A percentile compares a stretch with the other conserved stretches of the same genome.
These are phyloP conservation scores for Caenorhabditis tropicalis DNA, from an alignment of 1,140 invertebrate genomes.

Conservation along the genomic window DNA sequence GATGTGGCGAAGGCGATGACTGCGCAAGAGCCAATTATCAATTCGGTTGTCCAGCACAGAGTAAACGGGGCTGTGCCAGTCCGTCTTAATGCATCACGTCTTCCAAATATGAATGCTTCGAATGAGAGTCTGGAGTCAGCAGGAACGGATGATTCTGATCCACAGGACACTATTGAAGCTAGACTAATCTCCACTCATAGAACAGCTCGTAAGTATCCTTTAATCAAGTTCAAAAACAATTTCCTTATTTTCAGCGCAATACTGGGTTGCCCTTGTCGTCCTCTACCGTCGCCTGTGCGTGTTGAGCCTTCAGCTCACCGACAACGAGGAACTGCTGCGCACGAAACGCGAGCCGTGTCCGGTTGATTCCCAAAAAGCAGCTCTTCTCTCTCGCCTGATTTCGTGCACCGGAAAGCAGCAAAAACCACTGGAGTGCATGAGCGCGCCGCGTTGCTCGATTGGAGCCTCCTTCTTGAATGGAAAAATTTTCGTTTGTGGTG, in stretches of 20 bases:
- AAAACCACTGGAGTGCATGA: constrained; percentile 53
- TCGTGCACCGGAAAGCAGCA: constrained; percentile 55
- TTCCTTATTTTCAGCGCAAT: constrained; percentile 75
- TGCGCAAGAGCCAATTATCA: not conserved
- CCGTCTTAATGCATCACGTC: constrained; percentile 75
- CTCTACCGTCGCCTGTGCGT: constrained; percentile 77
- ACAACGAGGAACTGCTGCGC: constrained; percentile 64
- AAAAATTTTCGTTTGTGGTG: constrained; percentile 80
- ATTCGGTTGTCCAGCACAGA: constrained; percentile 35
- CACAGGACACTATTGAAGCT: constrained; percentile 78
- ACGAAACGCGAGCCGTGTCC: not conserved
- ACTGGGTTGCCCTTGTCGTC: constrained; percentile 78
- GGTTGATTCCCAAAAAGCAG: constrained; percentile 13
- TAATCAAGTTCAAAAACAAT: not conserved
- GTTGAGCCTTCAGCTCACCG: constrained; percentile 72
- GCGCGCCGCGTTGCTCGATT: constrained; percentile 76
- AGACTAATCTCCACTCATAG: constrained; percentile 77
- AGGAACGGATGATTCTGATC: constrained; percentile 73
- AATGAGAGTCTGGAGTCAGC: constrained; percentile 76
- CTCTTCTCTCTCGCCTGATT: constrained; percentile 55
- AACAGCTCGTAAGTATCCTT: constrained; percentile 74
- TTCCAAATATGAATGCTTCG: constrained; percentile 75
- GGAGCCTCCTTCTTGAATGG: constrained; percentile 79
- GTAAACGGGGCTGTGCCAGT: constrained; percentile 73
- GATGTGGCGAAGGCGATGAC: constrained; percentile 45